Base-by-base conservation (phyloP, 2,113 vertebrate species). In the Motacilla alba region DNA sequence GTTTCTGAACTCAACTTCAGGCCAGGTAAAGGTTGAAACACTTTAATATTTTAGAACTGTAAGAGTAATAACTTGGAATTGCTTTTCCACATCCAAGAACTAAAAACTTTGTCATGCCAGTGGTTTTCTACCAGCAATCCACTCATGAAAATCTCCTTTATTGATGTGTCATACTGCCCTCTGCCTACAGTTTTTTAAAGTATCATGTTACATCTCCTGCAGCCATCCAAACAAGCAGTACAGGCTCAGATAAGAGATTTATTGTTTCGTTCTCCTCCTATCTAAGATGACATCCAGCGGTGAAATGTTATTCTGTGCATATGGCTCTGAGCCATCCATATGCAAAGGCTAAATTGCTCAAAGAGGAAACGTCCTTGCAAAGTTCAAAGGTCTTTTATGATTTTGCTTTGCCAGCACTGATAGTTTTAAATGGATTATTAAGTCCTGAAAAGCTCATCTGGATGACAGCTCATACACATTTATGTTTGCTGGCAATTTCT, bases 371-470 rank as follows among this genome's bases (percentile, higher is more conserved):
- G 20, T 67, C 90, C 85, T 92, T 94, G 70, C 33, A 49, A 15
- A 41, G 92, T 94, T 97, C 93, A 97, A 75, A 95, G 64, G 83
- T 67, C 85, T 56, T 59, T 75, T 41, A 22, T 87, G 44, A 2
- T 83, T 96, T 94, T 95, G 56, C 76, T 94, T 88, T 21, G 14
- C 52, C 60, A 86, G 39, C 79, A 86, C n/a, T 91, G 63, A 59
- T n/a, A 86, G 79, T 92, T 95, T 88, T 60, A 90, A 94, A 96
- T 56, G 50, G 46, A n/a, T 88, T 92, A 81, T 93, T 92, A 92
- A 88, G 50, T 85, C 64, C 68, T 88, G 87, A 46, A 91, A 91
- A 89, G 19, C 83, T 89, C 83, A 73, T 60, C 49, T 84, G 83
- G 52, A 77, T 87, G 82, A 56, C 44, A 93, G 44, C 68, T 97